Evolutionary conservation across 2,113 vertebrate genomes (phyloP).

Genomic region (Serinus canaria): DNA sequence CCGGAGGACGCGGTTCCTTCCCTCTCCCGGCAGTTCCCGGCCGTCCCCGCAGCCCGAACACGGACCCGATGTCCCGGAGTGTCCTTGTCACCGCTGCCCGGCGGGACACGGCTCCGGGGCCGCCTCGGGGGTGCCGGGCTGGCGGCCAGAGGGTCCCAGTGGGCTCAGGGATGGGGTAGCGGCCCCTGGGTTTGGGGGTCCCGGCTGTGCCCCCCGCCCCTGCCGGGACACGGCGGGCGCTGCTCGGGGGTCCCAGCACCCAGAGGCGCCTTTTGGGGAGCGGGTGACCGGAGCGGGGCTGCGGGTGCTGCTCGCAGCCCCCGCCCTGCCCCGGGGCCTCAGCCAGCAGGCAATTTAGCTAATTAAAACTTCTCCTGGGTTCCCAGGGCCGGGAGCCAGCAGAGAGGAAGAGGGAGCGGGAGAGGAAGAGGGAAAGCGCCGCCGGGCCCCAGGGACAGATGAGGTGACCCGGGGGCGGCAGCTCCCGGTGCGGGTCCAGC

Average conservation of each 20-base stretch:
- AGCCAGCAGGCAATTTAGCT: background rate
- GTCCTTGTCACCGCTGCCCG: background rate
- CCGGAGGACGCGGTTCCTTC: background rate
- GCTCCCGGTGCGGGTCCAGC: background rate
- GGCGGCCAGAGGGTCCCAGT: rapidly evolving
- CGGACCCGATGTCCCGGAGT: too few species aligned
- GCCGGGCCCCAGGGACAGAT: background rate
- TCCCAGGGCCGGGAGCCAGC: background rate
- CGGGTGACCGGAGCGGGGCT: background rate
- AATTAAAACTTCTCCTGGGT: background rate
- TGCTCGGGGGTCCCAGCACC: background rate
- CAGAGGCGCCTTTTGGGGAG: background rate
- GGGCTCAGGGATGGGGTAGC: background rate
- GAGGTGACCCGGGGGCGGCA: background rate
- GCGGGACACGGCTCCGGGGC: background rate
- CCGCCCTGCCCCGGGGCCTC: background rate
- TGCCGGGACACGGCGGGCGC: background rate
- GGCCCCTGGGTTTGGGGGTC: background rate
- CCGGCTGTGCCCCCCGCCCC: background rate
- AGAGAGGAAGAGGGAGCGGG: too few species aligned
- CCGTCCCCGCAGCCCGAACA: background rate
- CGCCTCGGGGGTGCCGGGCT: background rate
- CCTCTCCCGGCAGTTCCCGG: background rate
- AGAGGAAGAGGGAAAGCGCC: background rate
- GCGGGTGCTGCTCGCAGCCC: background rate